Conservation (phyloP, 2,797 vertebrate genomes). For the Acrocephalus scirpaceus region DNA sequence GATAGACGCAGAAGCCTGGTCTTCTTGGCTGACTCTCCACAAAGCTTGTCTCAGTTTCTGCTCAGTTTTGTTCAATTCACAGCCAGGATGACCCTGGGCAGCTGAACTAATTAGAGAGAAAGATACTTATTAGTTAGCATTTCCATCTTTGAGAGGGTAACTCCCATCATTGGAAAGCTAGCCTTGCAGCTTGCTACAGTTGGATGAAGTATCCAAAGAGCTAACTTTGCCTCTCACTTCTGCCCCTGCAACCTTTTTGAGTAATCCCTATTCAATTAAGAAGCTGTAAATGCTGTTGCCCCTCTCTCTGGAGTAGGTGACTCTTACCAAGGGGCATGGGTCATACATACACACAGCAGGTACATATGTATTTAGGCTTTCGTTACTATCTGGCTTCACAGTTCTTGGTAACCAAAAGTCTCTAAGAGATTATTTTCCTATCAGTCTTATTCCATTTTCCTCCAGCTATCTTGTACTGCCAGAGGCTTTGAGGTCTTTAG, state of each 20-base stretch:
- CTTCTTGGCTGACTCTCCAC: neutral
- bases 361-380: neutral
- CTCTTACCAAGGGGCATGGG: neutral
- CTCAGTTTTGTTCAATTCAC: neutral
- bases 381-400: constrained; percentile 17
- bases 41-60: neutral
- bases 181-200: neutral
- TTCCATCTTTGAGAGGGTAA: neutral
- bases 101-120: neutral
- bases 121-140: neutral
- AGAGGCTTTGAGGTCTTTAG: neutral
- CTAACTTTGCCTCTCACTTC: neutral
- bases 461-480: constrained; percentile 24
- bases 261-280: neutral
- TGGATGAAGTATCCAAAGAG: neutral
- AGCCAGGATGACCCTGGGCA: neutral
- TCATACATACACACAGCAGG: neutral
- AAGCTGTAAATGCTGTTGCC: neutral
- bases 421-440: constrained; percentile 38
- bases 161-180: neutral
- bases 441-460: constrained; percentile 19
- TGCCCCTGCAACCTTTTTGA: neutral
- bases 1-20: neutral
- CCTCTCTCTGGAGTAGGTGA: neutral
- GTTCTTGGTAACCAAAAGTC: constrained; percentile 12